Evolutionary conservation across 1,140 invertebrate genomes (phyloP).

Genomic region (Aricia agestis): DNA sequence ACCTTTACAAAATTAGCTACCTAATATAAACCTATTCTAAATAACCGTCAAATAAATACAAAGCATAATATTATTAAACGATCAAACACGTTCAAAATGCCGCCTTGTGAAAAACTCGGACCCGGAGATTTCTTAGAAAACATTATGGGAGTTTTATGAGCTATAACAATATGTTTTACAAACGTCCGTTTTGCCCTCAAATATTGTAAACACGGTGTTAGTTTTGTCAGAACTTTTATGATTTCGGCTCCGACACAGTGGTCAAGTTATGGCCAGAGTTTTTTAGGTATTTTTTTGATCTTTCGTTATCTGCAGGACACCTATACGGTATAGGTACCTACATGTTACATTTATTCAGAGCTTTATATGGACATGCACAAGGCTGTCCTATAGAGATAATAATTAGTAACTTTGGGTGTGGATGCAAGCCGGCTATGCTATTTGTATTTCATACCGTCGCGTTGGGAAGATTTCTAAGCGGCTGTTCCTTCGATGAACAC

Average conservation of each 20-base stretch:
- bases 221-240: background rate
- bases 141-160: slow-evolving; percentile 10
- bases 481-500: no score
- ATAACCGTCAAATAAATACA: background rate
- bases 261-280: background rate
- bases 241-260: background rate
- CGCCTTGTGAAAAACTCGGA: slow-evolving; percentile 4
- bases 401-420: no score
- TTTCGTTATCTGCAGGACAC: background rate
- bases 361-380: no score
- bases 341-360: no score
- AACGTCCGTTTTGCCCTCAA: background rate
- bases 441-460: no score
- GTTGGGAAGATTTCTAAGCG: no score
- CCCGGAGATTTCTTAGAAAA: background rate
- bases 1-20: background rate
- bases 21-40: background rate
- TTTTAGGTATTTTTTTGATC: background rate
- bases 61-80: background rate
- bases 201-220: background rate
- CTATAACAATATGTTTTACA: slow-evolving; percentile 12
- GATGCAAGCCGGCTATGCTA: no score
- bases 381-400: no score
- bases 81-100: background rate
- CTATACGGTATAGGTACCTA: no score